Evolutionary conservation across 1,140 invertebrate genomes (phyloP).

Genomic region (Leptinotarsa defecta): DNA sequence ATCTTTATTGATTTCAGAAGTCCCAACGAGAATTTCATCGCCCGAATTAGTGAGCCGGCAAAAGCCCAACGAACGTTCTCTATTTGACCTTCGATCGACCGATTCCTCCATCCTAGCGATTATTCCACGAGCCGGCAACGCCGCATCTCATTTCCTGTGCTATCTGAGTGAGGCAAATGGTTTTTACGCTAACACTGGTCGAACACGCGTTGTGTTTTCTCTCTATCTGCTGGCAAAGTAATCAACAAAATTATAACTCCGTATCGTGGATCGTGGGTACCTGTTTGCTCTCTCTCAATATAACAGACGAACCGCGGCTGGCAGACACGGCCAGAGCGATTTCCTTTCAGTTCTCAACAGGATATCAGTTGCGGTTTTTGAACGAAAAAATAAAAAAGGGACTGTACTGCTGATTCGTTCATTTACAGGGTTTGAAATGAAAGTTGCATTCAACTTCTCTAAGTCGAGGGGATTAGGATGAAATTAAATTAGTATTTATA

Average conservation of each 20-base stretch:
- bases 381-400: neutral
- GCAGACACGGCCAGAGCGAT: neutral
- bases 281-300: constrained; percentile 6
- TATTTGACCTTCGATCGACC: constrained; percentile 11
- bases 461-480: too few species aligned
- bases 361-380: constrained; percentile 23
- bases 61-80: constrained; percentile 15
- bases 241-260: constrained; percentile 43
- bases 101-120: neutral
- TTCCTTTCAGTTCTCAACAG: constrained; percentile 17
- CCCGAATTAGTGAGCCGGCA: neutral
- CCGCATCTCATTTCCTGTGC: constrained; percentile 30
- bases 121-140: constrained; percentile 22
- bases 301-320: constrained; percentile 1
- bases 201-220: constrained; percentile 23
- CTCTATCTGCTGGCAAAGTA: constrained; percentile 27
- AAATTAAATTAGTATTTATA: too few species aligned
- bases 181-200: constrained; percentile 31
- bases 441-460: too few species aligned
- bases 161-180: constrained; percentile 25
- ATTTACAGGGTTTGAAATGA: neutral
- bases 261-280: constrained; percentile 28
- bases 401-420: neutral
- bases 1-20: constrained; percentile 14
- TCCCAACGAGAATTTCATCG: constrained; percentile 20